These are phyloP conservation scores for Vombatus ursinus DNA, from an alignment of 2,113 vertebrate genomes.

Conservation along the genomic window DNA sequence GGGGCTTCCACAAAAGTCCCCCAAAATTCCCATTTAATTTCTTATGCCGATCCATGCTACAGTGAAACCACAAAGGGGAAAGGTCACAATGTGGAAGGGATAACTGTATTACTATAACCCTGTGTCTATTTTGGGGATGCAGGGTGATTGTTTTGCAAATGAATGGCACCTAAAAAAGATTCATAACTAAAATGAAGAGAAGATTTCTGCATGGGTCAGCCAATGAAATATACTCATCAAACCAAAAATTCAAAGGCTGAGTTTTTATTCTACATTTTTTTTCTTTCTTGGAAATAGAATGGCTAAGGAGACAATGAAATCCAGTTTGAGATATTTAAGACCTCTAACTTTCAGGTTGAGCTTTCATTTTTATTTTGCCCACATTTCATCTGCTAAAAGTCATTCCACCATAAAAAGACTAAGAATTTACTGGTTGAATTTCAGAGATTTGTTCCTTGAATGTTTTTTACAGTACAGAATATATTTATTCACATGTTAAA, in stretches of 20 bases:
- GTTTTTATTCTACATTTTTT: background rate
- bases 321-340: background rate
- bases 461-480: background rate
- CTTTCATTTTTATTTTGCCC: background rate
- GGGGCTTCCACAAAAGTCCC: too few species aligned
- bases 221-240: background rate
- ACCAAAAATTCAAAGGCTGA: background rate
- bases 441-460: background rate
- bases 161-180: too few species aligned
- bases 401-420: background rate
- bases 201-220: background rate
- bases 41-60: too few species aligned
- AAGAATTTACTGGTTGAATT: background rate
- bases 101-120: too few species aligned
- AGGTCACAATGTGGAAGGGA: too few species aligned
- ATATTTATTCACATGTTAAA: background rate
- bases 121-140: too few species aligned
- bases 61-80: too few species aligned
- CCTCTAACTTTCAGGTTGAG: background rate
- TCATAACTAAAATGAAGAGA: too few species aligned
- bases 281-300: background rate
- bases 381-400: background rate
- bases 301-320: background rate
- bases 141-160: too few species aligned
- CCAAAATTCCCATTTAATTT: too few species aligned